These are phyloP conservation scores for Sciurus carolinensis DNA, from an alignment of 2,797 vertebrate genomes.

Conservation along the genomic window DNA sequence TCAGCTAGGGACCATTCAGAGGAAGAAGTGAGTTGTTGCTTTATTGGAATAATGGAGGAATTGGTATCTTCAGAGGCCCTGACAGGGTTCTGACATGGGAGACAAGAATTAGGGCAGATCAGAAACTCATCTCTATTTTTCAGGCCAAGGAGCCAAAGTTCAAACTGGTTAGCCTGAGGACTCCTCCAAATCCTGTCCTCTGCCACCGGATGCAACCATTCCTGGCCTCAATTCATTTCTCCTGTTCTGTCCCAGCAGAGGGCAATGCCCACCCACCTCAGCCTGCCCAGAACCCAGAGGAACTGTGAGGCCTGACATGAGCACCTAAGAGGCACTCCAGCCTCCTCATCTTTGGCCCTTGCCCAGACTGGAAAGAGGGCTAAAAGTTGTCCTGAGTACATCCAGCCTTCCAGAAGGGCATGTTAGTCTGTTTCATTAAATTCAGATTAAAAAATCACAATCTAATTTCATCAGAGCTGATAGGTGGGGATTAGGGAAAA, in stretches of 20 bases:
- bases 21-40: not conserved
- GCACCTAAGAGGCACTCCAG: not conserved
- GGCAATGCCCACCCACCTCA: conserved; percentile 19
- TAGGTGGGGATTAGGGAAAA: not conserved
- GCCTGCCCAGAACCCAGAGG: not conserved
- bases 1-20: not conserved
- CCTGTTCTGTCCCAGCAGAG: conserved; percentile 13
- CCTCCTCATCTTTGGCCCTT: not conserved
- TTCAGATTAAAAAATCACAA: not conserved
- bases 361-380: not conserved
- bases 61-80: not conserved
- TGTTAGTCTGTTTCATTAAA: not conserved
- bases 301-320: not conserved
- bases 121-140: not conserved
- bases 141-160: not conserved
- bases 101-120: not conserved
- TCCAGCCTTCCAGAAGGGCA: not conserved
- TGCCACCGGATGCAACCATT: not conserved
- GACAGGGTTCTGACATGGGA: not conserved
- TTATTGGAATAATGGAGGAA: not conserved
- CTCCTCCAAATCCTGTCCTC: not conserved
- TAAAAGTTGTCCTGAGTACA: not conserved
- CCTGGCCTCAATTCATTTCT: not conserved
- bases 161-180: not conserved
- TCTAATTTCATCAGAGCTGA: not conserved